These are phyloP conservation scores for Campoletis raptor DNA, from an alignment of 2,888 invertebrate species.

Conservation along the genomic window DNA sequence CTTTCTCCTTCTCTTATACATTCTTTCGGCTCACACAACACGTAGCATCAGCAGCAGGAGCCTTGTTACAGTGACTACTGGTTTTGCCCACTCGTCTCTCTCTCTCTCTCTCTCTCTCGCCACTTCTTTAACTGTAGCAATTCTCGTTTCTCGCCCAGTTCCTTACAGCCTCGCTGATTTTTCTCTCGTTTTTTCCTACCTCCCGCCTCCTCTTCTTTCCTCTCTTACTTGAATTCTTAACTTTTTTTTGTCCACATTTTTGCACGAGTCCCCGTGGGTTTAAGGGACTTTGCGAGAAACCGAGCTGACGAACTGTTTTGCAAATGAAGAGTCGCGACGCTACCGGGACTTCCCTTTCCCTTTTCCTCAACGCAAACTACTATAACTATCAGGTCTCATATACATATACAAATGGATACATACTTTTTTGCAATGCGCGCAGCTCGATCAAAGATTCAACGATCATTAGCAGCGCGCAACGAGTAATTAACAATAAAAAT, in stretches of 20 bases:
- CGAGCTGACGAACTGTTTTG: constrained; percentile 66
- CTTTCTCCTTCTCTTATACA: constrained; percentile 61
- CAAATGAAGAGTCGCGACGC: constrained; percentile 61
- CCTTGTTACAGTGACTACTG: constrained; percentile 69
- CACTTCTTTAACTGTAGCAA: constrained; percentile 59
- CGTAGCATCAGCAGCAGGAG: constrained; percentile 65
- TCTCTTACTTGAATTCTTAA: not conserved
- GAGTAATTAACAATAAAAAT: constrained; percentile 6
- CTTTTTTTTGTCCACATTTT: constrained; percentile 50
- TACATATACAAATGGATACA: not conserved
- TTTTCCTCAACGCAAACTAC: not conserved
- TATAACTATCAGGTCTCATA: too few relatives aligned
- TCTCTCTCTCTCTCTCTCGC: constrained; percentile 52
- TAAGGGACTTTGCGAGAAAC: constrained; percentile 59
- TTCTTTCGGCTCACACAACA: constrained; percentile 66
- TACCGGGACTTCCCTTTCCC: not conserved
- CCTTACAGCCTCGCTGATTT: constrained; percentile 71
- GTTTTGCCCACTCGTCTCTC: constrained; percentile 56
- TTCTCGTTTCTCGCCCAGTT: constrained; percentile 72
- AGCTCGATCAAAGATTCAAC: not conserved
- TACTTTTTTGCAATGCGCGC: not conserved
- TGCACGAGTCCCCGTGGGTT: constrained; percentile 52
- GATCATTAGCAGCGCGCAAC: not conserved
- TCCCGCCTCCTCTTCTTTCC: not conserved
- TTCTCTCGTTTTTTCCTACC: constrained; percentile 39